These are phyloP conservation scores for Rapana venosa DNA, from an alignment of 2,888 invertebrate genomes.

Conservation along the genomic window DNA sequence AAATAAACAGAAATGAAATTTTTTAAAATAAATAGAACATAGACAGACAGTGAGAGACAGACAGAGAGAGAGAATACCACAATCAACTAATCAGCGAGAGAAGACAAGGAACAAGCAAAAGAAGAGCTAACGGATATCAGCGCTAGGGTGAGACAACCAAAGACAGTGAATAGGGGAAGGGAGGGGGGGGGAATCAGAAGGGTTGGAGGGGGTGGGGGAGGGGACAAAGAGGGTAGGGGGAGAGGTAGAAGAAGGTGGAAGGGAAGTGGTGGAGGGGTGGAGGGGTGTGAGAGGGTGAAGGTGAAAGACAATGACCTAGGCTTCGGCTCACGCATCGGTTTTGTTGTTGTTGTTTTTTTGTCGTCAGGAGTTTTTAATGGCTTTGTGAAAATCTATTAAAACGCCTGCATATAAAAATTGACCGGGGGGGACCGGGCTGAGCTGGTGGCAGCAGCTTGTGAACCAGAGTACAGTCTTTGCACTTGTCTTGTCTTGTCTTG, in stretches of 20 bases:
- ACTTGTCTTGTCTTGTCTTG: neutral
- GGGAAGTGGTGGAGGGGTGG: neutral
- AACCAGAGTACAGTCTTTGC: neutral
- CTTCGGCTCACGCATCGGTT: neutral
- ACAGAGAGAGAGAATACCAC: no score
- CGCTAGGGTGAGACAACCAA: no score
- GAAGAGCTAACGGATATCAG: no score
- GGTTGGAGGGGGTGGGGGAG: neutral
- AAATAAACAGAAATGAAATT: no score
- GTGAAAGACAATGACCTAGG: neutral
- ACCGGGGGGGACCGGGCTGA: no score
- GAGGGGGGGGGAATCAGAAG: neutral
- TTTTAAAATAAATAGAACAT: no score
- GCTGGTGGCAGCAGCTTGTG: neutral
- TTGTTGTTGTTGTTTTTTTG: neutral
- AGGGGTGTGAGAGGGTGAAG: no score
- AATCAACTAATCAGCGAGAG: no score
- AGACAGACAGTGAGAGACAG: no score
- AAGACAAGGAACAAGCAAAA: no score
- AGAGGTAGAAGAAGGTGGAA: no score
- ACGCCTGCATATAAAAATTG: neutral
- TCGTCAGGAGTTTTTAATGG: no score
- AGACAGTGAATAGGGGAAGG: neutral
- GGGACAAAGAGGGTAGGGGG: neutral
- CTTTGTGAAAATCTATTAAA: conserved; percentile 19